These are phyloP conservation scores for Heliothis subflexa DNA, from an alignment of 1,140 invertebrate species.

Conservation along the genomic window DNA sequence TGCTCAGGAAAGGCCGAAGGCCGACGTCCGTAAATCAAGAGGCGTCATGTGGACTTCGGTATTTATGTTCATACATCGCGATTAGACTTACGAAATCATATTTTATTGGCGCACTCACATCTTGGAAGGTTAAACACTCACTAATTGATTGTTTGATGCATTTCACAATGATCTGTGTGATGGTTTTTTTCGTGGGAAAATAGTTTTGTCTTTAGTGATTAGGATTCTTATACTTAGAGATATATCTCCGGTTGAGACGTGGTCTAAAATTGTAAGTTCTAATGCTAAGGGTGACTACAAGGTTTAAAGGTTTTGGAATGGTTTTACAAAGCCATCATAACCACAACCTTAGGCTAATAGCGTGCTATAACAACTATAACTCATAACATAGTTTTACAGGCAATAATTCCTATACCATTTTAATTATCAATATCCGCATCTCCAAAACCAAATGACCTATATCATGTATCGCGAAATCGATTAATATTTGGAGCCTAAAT, in stretches of 20 bases:
- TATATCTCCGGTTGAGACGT: no score
- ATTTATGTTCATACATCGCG: conserved; percentile 59
- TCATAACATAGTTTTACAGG: no score
- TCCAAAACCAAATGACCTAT: conserved; percentile 13
- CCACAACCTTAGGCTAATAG: no score
- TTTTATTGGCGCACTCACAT: conserved; percentile 54
- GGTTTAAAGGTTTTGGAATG: no score
- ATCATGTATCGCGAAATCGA: conserved; percentile 43
- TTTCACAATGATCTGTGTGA: conserved; percentile 26
- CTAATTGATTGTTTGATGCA: conserved; percentile 44
- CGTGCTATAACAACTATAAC: no score
- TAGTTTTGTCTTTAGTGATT: background rate
- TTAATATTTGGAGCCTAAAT: conserved; percentile 34
- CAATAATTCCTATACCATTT: background rate
- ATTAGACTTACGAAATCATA: conserved; percentile 65
- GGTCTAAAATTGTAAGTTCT: background rate
- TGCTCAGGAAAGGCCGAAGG: no score
- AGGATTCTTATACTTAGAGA: background rate
- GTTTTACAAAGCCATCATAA: no score
- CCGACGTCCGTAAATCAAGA: conserved; percentile 57
- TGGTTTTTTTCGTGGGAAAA: conserved; percentile 21
- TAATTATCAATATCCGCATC: background rate
- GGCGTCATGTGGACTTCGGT: conserved; percentile 61
- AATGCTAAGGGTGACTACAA: background rate
- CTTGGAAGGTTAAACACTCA: conserved; percentile 7